phyloP scores from a whole-genome alignment of 2,888 invertebrate genomes.

The Drosophila falleni region DNA sequence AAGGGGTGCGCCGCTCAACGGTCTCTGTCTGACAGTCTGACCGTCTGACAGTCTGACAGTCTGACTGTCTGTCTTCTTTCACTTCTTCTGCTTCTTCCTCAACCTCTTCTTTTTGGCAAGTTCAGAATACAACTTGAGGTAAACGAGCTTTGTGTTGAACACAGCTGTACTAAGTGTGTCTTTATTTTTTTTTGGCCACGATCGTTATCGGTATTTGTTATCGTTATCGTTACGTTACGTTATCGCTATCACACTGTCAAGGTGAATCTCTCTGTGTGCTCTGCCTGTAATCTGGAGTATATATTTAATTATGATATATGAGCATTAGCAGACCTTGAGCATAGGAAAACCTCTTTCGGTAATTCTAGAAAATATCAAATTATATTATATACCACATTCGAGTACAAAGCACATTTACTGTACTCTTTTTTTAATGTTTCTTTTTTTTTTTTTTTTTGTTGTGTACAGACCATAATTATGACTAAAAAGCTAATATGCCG shows the following conservation, averaged over 20 bases:
- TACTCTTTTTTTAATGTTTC: conserved; percentile 15
- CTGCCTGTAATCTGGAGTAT: conserved; percentile 38
- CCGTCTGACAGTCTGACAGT: background rate
- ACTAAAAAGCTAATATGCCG: conserved; percentile 55
- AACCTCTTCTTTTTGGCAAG: conserved; percentile 14
- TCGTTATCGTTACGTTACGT: conserved; percentile 18
- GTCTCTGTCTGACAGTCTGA: background rate
- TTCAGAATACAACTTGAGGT: background rate
- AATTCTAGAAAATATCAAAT: conserved; percentile 12
- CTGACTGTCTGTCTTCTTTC: conserved; percentile 7
- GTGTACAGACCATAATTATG: conserved; percentile 45
- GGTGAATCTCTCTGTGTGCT: conserved; percentile 49
- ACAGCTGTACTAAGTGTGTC: conserved; percentile 41
- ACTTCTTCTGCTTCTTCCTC: background rate
- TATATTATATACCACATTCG: background rate
- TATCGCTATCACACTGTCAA: conserved; percentile 55
- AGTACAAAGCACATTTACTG: conserved; percentile 12
- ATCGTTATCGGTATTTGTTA: conserved; percentile 11
- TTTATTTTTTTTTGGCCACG: conserved; percentile 4
- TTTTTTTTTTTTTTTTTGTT: conserved; percentile 9
- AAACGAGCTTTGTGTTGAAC: conserved; percentile 18
- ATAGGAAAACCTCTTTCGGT: background rate
- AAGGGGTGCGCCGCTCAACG: conserved; percentile 43
- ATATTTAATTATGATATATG: conserved; percentile 45
- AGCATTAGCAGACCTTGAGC: conserved; percentile 34